These are phyloP conservation scores for Takifugu rubripes DNA, from an alignment of 2,797 vertebrate species.

Conservation along the genomic window DNA sequence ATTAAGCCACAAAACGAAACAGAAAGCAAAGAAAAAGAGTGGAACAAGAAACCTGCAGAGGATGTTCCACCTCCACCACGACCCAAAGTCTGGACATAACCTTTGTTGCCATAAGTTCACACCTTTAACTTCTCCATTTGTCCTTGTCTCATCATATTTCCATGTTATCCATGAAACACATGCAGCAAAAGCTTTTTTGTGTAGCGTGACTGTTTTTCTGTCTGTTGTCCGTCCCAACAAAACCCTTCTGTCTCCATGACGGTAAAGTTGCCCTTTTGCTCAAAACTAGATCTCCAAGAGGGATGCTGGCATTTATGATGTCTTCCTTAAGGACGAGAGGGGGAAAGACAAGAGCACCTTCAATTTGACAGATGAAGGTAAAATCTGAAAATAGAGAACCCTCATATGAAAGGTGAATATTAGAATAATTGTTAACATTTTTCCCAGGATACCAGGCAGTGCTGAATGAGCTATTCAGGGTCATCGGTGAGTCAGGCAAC, in stretches of 20 bases:
- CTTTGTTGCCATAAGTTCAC: conserved; percentile 70
- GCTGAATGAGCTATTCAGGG: conserved; percentile 92
- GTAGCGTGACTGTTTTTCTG: conserved; percentile 36
- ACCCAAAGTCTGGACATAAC: conserved; percentile 78
- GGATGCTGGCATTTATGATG: conserved; percentile 87
- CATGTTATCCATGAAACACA: conserved; percentile 57
- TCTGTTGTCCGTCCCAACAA: conserved; percentile 36
- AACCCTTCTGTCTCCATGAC: conserved; percentile 7
- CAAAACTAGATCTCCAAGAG: conserved; percentile 86
- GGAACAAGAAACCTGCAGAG: conserved; percentile 57
- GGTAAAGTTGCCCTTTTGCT: conserved; percentile 30
- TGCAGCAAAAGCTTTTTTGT: conserved; percentile 77
- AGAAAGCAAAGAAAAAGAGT: conserved; percentile 53
- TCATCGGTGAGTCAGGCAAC: conserved; percentile 82
- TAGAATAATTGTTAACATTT: conserved; percentile 21
- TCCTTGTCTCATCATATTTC: conserved; percentile 42
- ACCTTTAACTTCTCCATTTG: conserved; percentile 52
- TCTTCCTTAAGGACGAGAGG: conserved; percentile 87
- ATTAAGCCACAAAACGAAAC: conserved; percentile 71
- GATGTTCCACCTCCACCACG: conserved; percentile 58
- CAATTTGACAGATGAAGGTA: conserved; percentile 88
- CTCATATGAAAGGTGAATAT: not conserved
- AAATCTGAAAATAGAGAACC: conserved; percentile 8
- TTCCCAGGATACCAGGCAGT: conserved; percentile 88
- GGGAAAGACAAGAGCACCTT: conserved; percentile 89